Evolutionary conservation across 2,797 vertebrate genomes (phyloP), one percentile per base, ranked within the genome.

Genomic region (Hydrocynus forskahlii): DNA sequence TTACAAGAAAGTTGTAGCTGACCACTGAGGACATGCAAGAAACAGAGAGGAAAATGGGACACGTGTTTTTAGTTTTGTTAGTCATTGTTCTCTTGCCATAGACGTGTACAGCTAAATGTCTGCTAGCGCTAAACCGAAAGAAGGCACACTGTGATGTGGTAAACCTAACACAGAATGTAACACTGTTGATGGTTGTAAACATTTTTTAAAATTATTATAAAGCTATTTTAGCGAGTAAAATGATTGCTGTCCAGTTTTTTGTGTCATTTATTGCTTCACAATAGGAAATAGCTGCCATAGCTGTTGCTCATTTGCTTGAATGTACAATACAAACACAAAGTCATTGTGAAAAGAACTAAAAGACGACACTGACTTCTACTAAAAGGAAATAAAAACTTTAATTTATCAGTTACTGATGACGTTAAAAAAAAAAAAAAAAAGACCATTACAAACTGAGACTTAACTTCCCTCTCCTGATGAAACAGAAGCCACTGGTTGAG

Each of bases 181-280:
- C 92, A 93, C 91, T 93, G 92, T 94, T 91, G 89, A 93, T 86
- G 85, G 83, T 94, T 94, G 94, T 95, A 77, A 93, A 93, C 91
- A 91, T 94, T 94, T 95, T 95, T 89, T 94, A 21, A 91, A 88
- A 93, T 92, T 92, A 94, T 89, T 94, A 95, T 95, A 95, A 95
- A 95, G 94, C 92, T 95, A 95, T 95, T 95, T 95, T 95, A 95
- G 94, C 93, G 91, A 95, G 91, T 91, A 92, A 92, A 90, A 91
- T 63, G 40, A 68, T 48, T 75, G 68, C 29, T 71, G 73, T 83
- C 69, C 35, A 25, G 10, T 57, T 68, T 75, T 82, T 25, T 83
- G 71, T 69, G 74, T 81, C 35, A 19, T 57, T 45, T 57, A 14
- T 62, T 17, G 25, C 13, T n/a, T 50, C 43, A 35, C 25, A 75